These are phyloP conservation scores for Cyrtonyx montezumae DNA, from an alignment of 2,113 vertebrate species.

Conservation along the genomic window DNA sequence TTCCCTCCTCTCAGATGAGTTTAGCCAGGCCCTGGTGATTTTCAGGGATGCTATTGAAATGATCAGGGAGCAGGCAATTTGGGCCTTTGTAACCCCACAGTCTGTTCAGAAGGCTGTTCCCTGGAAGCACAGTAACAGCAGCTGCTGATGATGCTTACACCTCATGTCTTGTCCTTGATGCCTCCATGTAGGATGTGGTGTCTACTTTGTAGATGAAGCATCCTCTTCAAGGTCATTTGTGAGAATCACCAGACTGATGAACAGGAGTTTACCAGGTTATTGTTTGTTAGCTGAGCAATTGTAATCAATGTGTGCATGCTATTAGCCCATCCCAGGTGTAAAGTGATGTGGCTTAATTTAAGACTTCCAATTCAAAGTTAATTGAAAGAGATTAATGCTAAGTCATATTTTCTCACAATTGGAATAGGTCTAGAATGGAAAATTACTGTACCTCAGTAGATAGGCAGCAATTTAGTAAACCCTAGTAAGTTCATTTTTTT, in stretches of 20 bases:
- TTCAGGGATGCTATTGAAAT: rapidly evolving
- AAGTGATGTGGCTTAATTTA: not conserved
- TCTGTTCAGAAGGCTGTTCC: not conserved
- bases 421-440: not conserved
- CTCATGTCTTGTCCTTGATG: not conserved
- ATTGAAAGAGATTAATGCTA: conserved; percentile 42
- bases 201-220: not conserved
- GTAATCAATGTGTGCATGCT: not conserved
- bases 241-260: not conserved
- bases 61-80: not conserved
- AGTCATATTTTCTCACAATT: not conserved
- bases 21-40: not conserved
- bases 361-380: conserved; percentile 23
- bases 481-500: conserved; percentile 13
- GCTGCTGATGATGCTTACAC: rapidly evolving
- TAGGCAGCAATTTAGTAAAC: conserved; percentile 17
- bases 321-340: not conserved
- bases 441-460: conserved; percentile 28
- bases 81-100: not conserved
- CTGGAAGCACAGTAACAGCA: not conserved
- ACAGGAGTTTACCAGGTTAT: not conserved
- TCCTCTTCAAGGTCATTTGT: not conserved
- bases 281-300: not conserved
- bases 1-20: not conserved
- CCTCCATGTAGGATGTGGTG: not conserved